These are phyloP conservation scores for Tragelaphus imberbis DNA, from an alignment of 2,113 vertebrate genomes.

Conservation along the genomic window DNA sequence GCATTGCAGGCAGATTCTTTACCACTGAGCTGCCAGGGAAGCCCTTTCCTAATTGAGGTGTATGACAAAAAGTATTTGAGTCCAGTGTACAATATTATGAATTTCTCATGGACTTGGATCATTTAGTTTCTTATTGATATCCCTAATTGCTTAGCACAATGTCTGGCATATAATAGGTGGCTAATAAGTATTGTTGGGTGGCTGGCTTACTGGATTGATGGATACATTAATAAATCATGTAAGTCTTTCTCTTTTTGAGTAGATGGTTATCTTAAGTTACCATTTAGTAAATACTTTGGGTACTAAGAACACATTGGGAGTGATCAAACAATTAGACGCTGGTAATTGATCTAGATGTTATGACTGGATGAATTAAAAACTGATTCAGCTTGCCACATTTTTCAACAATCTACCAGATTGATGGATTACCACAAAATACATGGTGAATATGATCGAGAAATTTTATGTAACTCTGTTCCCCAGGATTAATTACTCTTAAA, in stretches of 20 bases:
- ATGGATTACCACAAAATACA: constrained; percentile 57
- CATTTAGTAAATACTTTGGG: constrained; percentile 7
- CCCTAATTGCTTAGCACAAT: background rate
- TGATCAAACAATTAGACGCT: constrained; percentile 12
- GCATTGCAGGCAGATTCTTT: background rate
- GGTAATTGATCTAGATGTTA: background rate
- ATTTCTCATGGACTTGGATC: background rate
- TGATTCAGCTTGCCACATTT: constrained; percentile 40
- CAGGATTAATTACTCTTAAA: constrained; percentile 31
- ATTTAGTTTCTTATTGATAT: constrained; percentile 6
- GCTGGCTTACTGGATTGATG: background rate
- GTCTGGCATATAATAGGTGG: background rate
- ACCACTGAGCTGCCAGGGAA: background rate
- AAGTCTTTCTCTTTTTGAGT: background rate
- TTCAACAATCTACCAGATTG: background rate
- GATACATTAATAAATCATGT: constrained; percentile 19
- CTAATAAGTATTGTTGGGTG: background rate
- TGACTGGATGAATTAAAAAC: constrained; percentile 53
- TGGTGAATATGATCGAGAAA: constrained; percentile 50
- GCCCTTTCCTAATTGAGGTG: background rate
- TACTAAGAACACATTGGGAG: background rate
- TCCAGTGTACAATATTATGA: background rate
- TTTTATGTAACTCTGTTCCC: constrained; percentile 16
- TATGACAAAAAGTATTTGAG: background rate
- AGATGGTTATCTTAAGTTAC: background rate